Evolutionary conservation across 2,797 vertebrate species (phyloP), one percentile per base, ranked within the genome.

Genomic region (Microcaecilia unicolor): DNA sequence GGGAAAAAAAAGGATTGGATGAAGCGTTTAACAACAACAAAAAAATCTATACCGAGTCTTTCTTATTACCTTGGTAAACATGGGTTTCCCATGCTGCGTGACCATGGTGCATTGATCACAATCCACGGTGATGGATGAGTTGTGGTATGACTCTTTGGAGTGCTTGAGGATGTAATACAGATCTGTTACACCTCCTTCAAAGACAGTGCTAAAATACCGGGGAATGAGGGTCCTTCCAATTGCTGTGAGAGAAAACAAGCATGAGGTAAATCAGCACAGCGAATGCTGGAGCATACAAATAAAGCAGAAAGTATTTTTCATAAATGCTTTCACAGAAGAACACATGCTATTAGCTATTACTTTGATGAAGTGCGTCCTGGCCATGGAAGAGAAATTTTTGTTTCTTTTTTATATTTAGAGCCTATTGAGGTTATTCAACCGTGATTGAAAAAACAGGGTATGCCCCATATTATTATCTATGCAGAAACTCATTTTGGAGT

Each of bases 61-160:
- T 48, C 45, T 51, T 59, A 54, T 56, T 86, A 98, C 95, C 95
- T 99, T 99, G 70, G 94, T 97, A 75, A 99, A 99, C 93, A 97
- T 96, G 66, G 95, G 93, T 68, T 98, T 98, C 75, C 95, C 94
- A 23, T 97, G 94, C 76, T 99, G 95, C 39, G 93, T 99, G 78
- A 97, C 88, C 94, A 98, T 97, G 67, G 89, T 94, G 70, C 95
- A 98, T 76, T 99, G 94, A 76, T 99, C 94, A 53, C 94, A 97
- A 85, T 98, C 95, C 80, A 99, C 85, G 23, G 92, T 97, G 88
- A 99, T 97, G 76, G 92, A 96, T 60, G 92, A 93, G 87, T 92
- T 98, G 87, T 97, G 94, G 77, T 96, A 97, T 28, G 95, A 94
- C 67, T 99, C 95, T 86, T 99, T 98, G 48, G 94, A 93, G 84